phyloP scores from a whole-genome alignment of 1,140 invertebrate species.

The Melipona quadrifasciata region DNA sequence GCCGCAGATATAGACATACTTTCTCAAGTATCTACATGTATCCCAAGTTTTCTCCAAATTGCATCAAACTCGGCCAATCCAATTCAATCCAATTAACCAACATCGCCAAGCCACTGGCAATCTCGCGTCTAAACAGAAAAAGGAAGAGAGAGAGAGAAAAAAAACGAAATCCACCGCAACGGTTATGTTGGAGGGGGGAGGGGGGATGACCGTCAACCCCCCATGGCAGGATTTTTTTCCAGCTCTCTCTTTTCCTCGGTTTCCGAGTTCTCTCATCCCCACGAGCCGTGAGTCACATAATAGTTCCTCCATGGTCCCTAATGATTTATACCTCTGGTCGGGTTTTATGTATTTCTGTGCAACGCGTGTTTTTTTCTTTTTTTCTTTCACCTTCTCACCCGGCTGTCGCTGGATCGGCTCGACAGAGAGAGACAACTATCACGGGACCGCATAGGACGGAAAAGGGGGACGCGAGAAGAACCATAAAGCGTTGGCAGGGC shows the following conservation, averaged over 20 bases:
- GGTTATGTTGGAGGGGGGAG: neutral
- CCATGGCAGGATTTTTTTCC: slow-evolving; percentile 59
- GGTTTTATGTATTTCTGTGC: slow-evolving; percentile 80
- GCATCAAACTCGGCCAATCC: neutral
- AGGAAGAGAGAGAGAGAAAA: neutral
- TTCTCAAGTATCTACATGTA: too few relatives aligned
- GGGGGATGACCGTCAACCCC: slow-evolving; percentile 31
- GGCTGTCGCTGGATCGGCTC: slow-evolving; percentile 44
- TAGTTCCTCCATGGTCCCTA: slow-evolving; percentile 75
- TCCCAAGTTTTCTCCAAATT: neutral
- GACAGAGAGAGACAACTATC: slow-evolving; percentile 33
- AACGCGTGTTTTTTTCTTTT: slow-evolving; percentile 70
- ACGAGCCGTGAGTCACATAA: slow-evolving; percentile 76
- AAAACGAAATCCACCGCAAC: neutral
- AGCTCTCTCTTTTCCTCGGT: slow-evolving; percentile 1
- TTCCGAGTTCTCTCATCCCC: slow-evolving; percentile 40
- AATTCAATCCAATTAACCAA: slow-evolving; percentile 14
- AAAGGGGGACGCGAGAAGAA: slow-evolving; percentile 41
- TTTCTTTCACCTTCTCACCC: slow-evolving; percentile 77
- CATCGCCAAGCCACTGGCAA: neutral
- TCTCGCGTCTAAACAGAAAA: neutral
- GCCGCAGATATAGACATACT: neutral
- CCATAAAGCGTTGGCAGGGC: slow-evolving; percentile 59
- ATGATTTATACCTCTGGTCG: slow-evolving; percentile 78
- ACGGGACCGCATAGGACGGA: neutral